Conservation (phyloP, 2,888 invertebrate genomes). For the Eupithecia tripunctaria region DNA sequence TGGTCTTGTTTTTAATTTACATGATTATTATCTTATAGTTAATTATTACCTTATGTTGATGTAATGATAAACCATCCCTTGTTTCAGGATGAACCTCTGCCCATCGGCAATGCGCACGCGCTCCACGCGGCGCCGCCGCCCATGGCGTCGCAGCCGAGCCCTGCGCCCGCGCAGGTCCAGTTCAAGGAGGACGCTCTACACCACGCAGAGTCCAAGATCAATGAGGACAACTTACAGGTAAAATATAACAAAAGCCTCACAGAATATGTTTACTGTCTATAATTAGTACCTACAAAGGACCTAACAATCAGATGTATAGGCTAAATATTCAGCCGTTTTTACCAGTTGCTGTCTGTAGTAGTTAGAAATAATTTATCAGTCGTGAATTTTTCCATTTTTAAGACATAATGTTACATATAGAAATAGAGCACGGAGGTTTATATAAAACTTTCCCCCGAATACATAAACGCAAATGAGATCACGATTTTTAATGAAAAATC, state of each 20-base stretch:
- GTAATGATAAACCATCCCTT: background rate
- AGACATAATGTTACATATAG: background rate
- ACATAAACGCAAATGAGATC: background rate
- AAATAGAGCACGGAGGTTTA: background rate
- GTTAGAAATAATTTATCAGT: background rate
- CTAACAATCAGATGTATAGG: too few relatives aligned
- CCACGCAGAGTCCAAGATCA: slow-evolving; percentile 77
- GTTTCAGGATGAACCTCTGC: slow-evolving; percentile 74
- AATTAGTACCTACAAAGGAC: too few relatives aligned
- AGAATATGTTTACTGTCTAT: too few relatives aligned
- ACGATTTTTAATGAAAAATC: background rate
- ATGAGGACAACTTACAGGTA: slow-evolving; percentile 81
- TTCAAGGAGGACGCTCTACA: slow-evolving; percentile 72
- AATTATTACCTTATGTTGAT: too few relatives aligned
- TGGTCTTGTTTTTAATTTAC: background rate
- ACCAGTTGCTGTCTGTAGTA: background rate
- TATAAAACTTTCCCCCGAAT: background rate
- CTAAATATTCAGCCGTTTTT: background rate
- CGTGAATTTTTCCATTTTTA: background rate
- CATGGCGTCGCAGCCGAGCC: slow-evolving; percentile 50
- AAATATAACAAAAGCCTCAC: too few relatives aligned
- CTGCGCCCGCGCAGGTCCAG: slow-evolving; percentile 53
- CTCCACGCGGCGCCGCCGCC: slow-evolving; percentile 63
- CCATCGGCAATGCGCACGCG: slow-evolving; percentile 77
- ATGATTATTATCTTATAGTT: too few relatives aligned